Evolutionary conservation across 2,113 vertebrate species (phyloP).

Genomic region (Ranitomeya imitator): DNA sequence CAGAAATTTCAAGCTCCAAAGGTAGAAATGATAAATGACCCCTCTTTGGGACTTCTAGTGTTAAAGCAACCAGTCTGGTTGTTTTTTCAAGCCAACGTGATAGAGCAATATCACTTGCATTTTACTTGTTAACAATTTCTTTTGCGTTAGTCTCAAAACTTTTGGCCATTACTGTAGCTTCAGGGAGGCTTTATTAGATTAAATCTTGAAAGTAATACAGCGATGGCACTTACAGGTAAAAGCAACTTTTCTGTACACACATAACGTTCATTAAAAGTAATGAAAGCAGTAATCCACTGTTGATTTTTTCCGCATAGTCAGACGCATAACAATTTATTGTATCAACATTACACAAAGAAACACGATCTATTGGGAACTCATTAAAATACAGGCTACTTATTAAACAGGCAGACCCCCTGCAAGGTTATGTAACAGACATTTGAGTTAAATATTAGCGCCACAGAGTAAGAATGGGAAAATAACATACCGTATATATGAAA

Average conservation of each 20-base stretch:
- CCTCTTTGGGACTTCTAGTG: no score
- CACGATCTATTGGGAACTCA: conserved; percentile 18
- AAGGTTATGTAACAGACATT: conserved; percentile 5
- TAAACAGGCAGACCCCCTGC: conserved; percentile 14
- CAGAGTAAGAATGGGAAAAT: background rate
- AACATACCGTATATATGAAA: background rate
- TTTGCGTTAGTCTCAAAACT: no score
- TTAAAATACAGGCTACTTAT: conserved; percentile 40
- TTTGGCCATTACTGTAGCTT: background rate
- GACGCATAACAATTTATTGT: background rate
- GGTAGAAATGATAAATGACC: no score
- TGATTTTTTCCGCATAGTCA: background rate
- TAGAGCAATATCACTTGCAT: no score
- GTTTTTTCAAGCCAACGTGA: no score
- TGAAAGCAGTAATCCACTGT: background rate
- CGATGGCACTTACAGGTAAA: no score
- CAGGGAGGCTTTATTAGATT: background rate
- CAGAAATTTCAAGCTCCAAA: no score
- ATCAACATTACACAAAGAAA: conserved; percentile 4
- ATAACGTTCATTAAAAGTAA: background rate
- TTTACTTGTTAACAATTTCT: no score
- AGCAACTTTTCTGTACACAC: background rate
- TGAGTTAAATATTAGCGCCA: conserved; percentile 39
- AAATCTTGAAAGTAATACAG: background rate
- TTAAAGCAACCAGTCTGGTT: no score